These are phyloP conservation scores for Geococcyx californianus DNA, from an alignment of 2,113 vertebrate genomes.

Conservation along the genomic window DNA sequence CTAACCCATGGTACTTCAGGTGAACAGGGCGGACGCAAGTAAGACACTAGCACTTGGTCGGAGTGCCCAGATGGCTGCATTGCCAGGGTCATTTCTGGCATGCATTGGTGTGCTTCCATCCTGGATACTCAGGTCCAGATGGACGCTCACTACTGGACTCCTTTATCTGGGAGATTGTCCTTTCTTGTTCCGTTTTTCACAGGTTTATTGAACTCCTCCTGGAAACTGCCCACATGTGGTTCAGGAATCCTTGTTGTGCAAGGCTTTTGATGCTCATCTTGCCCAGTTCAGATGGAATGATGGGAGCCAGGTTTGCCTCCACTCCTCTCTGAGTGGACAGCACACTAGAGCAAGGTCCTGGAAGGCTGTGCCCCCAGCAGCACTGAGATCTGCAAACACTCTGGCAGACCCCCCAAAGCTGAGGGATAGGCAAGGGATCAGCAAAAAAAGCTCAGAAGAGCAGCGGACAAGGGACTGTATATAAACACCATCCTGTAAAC, in stretches of 20 bases:
- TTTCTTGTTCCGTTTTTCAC: background rate
- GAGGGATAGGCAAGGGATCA: rapidly evolving
- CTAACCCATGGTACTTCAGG: background rate
- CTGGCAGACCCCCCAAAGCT: background rate
- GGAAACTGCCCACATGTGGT: rapidly evolving
- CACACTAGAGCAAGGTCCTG: background rate
- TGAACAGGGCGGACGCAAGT: rapidly evolving
- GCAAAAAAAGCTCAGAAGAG: background rate
- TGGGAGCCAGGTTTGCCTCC: background rate
- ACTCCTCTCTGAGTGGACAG: background rate
- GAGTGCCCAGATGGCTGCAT: background rate
- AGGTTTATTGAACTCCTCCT: background rate
- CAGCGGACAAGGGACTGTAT: background rate
- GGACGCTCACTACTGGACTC: no score
- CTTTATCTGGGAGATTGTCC: background rate
- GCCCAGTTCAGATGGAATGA: rapidly evolving
- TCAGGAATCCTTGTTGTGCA: background rate
- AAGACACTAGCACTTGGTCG: background rate
- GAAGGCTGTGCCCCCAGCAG: background rate
- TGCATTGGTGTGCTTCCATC: rapidly evolving
- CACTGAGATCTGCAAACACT: rapidly evolving
- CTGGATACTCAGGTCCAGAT: rapidly evolving
- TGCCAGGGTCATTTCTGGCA: background rate
- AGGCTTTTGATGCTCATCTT: rapidly evolving
- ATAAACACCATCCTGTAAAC: background rate